Evolutionary conservation across 1,140 invertebrate species (phyloP).

Genomic region (Drosophila murphyi): DNA sequence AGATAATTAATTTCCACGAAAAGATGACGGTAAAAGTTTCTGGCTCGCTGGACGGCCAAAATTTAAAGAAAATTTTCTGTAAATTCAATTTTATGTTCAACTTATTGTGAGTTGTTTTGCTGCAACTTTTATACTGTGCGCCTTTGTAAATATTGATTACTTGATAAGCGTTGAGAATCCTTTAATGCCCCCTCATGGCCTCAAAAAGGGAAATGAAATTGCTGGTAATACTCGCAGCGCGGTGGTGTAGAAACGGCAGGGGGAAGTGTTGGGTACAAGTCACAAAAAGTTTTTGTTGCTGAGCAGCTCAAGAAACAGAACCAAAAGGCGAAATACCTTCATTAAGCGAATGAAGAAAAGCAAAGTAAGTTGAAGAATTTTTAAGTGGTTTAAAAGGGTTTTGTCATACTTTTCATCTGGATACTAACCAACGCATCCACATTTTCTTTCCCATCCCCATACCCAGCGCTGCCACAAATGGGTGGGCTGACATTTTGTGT

Average conservation of each 20-base stretch:
- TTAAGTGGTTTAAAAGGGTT: slow-evolving; percentile 84
- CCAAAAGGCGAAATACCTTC: slow-evolving; percentile 80
- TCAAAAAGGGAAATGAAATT: slow-evolving; percentile 59
- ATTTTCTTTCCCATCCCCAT: background rate
- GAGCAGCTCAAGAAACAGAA: slow-evolving; percentile 55
- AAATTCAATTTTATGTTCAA: slow-evolving; percentile 73
- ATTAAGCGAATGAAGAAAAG: slow-evolving; percentile 82
- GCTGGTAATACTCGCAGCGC: slow-evolving; percentile 12
- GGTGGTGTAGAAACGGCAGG: no score
- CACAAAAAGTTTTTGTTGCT: slow-evolving; percentile 59
- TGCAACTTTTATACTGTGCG: slow-evolving; percentile 39
- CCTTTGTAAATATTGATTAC: slow-evolving; percentile 79
- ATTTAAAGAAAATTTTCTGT: slow-evolving; percentile 68
- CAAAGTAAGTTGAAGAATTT: slow-evolving; percentile 83
- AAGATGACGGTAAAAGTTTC: slow-evolving; percentile 59
- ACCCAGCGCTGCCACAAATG: slow-evolving; percentile 60
- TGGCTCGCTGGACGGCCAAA: slow-evolving; percentile 38
- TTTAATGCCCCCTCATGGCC: slow-evolving; percentile 58
- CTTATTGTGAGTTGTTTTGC: slow-evolving; percentile 67
- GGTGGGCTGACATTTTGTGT: slow-evolving; percentile 71
- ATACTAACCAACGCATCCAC: slow-evolving; percentile 20
- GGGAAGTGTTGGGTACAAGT: slow-evolving; percentile 18
- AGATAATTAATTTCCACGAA: slow-evolving; percentile 74
- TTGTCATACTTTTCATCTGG: slow-evolving; percentile 80
- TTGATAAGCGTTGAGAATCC: slow-evolving; percentile 74